phyloP scores from a whole-genome alignment of 2,797 vertebrate species.

The Hirundo rustica region DNA sequence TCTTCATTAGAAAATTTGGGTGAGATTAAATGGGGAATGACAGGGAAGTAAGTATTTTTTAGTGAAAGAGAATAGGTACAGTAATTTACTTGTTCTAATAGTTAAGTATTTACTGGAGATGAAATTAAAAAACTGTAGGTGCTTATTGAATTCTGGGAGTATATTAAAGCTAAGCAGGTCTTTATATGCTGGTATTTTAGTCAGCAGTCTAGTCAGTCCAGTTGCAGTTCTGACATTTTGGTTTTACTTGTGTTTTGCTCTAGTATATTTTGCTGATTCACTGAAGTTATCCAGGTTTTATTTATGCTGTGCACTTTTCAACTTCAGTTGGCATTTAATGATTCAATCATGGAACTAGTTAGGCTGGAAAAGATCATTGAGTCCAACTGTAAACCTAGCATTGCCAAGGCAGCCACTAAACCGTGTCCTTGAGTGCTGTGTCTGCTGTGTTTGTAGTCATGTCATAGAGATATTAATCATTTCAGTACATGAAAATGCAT shows the following conservation, averaged over 20 bases:
- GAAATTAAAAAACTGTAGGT: accelerated
- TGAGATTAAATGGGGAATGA: slow-evolving; percentile 61
- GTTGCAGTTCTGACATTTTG: not conserved
- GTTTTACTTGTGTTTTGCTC: not conserved
- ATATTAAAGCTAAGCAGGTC: not conserved
- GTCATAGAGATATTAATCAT: not conserved
- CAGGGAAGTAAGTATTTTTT: slow-evolving; percentile 63
- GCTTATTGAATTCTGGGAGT: not conserved
- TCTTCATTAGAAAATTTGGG: slow-evolving; percentile 57
- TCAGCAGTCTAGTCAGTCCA: not conserved
- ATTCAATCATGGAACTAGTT: not conserved
- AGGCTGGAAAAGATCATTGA: not conserved
- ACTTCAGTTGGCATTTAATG: not conserved
- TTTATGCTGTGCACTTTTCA: not conserved
- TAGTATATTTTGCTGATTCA: not conserved
- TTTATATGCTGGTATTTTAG: not conserved
- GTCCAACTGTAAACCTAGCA: not conserved
- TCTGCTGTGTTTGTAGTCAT: accelerated
- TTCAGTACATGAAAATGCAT: not conserved
- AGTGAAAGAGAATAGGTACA: not conserved
- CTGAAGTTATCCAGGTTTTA: not conserved
- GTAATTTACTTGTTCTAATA: not conserved
- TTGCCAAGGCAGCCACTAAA: not conserved
- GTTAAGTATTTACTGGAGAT: not conserved
- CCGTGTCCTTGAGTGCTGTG: not conserved